A percentile compares a stretch with the other conserved stretches of the same genome.
Evolutionary conservation across 2,113 vertebrate genomes (phyloP).

Genomic region (Calonectris borealis): DNA sequence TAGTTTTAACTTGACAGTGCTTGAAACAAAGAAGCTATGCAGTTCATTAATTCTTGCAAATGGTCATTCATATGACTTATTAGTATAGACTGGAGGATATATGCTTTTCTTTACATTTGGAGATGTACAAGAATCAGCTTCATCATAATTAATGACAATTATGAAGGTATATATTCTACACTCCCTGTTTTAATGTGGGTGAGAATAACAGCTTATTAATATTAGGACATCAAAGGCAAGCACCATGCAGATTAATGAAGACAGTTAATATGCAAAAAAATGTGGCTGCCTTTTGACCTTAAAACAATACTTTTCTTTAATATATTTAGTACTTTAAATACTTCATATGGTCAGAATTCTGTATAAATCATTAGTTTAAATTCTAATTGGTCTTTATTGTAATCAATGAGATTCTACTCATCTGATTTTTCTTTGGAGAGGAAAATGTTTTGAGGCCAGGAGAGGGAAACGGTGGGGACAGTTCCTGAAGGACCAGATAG

Average conservation of each 20-base stretch:
- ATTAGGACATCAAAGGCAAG: neutral
- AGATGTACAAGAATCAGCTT: neutral
- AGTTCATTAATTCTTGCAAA: conserved; percentile 38
- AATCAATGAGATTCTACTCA: neutral
- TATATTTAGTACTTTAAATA: neutral
- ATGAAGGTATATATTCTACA: neutral
- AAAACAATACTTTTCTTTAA: neutral
- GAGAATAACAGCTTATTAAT: neutral
- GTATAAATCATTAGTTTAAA: neutral
- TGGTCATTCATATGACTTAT: neutral
- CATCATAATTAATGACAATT: conserved; percentile 16
- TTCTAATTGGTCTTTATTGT: neutral
- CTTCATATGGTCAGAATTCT: neutral
- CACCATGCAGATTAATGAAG: neutral
- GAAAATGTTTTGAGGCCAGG: neutral
- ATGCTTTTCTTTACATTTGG: neutral
- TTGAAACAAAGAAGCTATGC: neutral
- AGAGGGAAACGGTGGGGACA: neutral
- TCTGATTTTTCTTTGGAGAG: neutral
- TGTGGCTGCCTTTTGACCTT: neutral
- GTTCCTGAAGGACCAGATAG: neutral
- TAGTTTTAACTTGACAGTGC: neutral
- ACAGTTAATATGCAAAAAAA: neutral
- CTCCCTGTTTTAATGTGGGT: neutral
- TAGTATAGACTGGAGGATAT: neutral